A percentile compares a stretch with the other conserved stretches of the same genome.
phyloP scores from a whole-genome alignment of 2,797 vertebrate genomes.

The Pelodytes ibericus region DNA sequence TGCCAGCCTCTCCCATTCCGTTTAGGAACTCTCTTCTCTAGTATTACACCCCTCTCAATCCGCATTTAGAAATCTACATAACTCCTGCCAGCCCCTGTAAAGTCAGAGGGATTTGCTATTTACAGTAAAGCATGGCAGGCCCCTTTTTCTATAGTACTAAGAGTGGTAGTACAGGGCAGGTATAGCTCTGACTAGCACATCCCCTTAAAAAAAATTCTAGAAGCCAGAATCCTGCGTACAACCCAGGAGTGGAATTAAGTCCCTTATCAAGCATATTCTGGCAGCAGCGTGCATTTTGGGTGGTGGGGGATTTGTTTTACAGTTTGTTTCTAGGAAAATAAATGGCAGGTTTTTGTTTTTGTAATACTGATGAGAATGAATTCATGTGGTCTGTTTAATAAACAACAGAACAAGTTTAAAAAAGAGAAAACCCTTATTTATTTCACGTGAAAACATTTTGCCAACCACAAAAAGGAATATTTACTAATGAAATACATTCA shows the following conservation, averaged over 20 bases:
- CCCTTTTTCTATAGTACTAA: background rate
- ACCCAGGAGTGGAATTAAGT: background rate
- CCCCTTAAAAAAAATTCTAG: background rate
- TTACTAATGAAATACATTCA: conserved; percentile 19
- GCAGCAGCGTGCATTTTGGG: background rate
- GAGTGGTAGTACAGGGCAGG: background rate
- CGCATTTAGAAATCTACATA: background rate
- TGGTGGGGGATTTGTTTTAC: conserved; percentile 20
- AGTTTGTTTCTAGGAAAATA: conserved; percentile 11
- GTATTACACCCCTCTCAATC: background rate
- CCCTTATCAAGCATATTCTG: background rate
- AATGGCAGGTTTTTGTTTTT: conserved; percentile 31
- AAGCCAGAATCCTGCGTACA: background rate
- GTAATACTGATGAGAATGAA: conserved; percentile 21
- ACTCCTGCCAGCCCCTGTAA: background rate
- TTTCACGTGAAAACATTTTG: conserved; percentile 34
- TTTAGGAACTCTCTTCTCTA: background rate
- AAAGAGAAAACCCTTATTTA: conserved; percentile 24
- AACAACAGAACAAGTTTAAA: conserved; percentile 31
- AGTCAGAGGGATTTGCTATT: background rate
- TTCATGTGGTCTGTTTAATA: conserved; percentile 32
- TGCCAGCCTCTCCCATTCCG: conserved; percentile 3
- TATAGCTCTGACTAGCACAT: background rate
- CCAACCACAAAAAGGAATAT: conserved; percentile 25
- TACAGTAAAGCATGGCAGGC: background rate